Conservation (phyloP, 1,140 invertebrate species). For the Drosophila malerkotliana region DNA sequence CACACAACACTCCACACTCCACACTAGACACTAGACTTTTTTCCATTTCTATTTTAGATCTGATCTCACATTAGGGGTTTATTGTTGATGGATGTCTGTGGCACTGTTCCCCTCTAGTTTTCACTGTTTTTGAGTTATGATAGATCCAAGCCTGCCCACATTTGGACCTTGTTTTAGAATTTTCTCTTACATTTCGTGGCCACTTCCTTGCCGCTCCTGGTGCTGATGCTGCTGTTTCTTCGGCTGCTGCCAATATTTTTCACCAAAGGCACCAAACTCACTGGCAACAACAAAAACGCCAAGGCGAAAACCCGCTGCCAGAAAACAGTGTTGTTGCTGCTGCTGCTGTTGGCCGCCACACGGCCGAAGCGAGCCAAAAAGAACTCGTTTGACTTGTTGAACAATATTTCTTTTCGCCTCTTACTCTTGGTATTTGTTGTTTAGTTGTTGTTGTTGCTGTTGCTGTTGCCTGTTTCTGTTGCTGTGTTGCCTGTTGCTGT, state of each 20-base stretch:
- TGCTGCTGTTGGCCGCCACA: constrained; percentile 59
- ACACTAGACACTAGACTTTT: no score
- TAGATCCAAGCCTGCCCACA: neutral
- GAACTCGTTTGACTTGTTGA: constrained; percentile 83
- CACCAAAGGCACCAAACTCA: constrained; percentile 67
- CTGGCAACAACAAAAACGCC: constrained; percentile 53
- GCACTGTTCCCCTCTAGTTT: no score
- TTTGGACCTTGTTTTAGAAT: constrained; percentile 31
- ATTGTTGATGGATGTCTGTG: no score
- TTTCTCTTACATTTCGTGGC: constrained; percentile 45
- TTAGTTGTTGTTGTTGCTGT: constrained; percentile 4
- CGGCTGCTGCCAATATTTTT: constrained; percentile 76
- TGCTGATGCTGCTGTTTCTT: constrained; percentile 11
- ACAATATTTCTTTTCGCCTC: constrained; percentile 76
- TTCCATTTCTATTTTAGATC: no score
- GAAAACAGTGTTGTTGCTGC: constrained; percentile 53
- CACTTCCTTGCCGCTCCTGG: constrained; percentile 21
- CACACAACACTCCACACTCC: neutral
- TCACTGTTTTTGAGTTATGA: no score
- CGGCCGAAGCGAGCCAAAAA: constrained; percentile 81
- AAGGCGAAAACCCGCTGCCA: constrained; percentile 61
- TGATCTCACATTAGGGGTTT: no score
- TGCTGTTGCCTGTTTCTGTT: constrained; percentile 59
- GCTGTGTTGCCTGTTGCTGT: constrained; percentile 39
- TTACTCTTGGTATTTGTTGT: constrained; percentile 46